Conservation (phyloP, 2,888 invertebrate genomes). For the Nomada ferruginata region DNA sequence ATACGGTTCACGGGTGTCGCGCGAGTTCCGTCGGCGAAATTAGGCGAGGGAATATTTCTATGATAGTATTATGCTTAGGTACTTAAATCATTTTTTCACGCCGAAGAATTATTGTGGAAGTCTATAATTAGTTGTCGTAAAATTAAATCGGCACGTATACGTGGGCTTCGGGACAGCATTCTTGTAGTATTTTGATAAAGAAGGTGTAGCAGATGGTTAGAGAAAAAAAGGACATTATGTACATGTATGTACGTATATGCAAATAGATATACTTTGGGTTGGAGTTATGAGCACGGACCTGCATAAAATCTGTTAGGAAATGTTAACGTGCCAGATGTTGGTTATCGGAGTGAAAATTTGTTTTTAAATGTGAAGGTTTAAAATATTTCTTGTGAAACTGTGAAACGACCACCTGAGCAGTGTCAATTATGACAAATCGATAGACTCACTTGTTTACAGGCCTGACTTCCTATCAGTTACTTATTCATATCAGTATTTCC, state of each 20-base stretch:
- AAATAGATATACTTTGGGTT: background rate
- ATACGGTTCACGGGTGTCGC: conserved; percentile 4
- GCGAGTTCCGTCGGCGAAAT: conserved; percentile 16
- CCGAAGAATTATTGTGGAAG: background rate
- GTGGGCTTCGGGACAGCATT: background rate
- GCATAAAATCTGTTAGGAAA: background rate
- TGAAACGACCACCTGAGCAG: too few species aligned
- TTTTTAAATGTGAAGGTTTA: background rate
- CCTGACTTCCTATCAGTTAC: background rate
- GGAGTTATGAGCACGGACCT: background rate
- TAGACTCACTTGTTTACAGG: background rate
- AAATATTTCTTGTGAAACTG: background rate
- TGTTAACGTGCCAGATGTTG: background rate
- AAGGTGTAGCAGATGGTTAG: background rate
- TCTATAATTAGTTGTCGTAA: background rate
- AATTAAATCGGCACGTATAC: background rate
- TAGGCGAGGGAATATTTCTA: background rate
- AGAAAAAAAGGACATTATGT: background rate
- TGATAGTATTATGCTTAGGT: background rate
- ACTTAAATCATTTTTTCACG: too few species aligned
- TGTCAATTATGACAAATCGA: too few species aligned
- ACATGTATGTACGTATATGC: too few species aligned
- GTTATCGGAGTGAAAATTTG: background rate
- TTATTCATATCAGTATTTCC: too few species aligned
- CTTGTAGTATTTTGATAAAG: background rate